These are phyloP conservation scores for Acronicta leporina DNA, from an alignment of 2,888 invertebrate species.

Conservation along the genomic window DNA sequence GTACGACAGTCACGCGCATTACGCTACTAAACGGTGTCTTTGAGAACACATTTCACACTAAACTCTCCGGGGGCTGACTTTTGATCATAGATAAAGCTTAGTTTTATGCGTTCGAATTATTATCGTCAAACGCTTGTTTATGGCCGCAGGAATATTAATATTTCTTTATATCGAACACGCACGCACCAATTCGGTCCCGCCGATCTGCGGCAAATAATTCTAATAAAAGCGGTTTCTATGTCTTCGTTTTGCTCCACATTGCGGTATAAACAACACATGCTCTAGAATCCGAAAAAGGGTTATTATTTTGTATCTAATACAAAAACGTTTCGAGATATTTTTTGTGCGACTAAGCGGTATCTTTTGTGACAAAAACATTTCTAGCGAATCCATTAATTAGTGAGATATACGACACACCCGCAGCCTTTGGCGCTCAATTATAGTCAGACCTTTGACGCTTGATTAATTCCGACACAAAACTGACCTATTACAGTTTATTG, in stretches of 20 bases:
- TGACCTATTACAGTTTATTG: conserved; percentile 86
- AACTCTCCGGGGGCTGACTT: conserved; percentile 80
- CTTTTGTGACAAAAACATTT: conserved; percentile 82
- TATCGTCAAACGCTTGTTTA: conserved; percentile 85
- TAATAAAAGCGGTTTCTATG: conserved; percentile 48
- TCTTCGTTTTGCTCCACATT: conserved; percentile 46
- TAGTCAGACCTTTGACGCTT: conserved; percentile 85
- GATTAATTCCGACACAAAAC: conserved; percentile 88
- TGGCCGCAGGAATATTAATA: conserved; percentile 82
- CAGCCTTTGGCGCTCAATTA: conserved; percentile 83
- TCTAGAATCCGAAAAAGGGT: conserved; percentile 57
- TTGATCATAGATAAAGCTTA: conserved; percentile 85
- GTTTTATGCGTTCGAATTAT: conserved; percentile 87
- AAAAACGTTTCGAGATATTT: conserved; percentile 60
- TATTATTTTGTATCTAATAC: conserved; percentile 46
- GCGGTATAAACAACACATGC: conserved; percentile 46
- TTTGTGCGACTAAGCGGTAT: conserved; percentile 73
- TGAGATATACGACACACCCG: conserved; percentile 84
- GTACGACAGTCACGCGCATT: conserved; percentile 87
- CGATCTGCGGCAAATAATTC: conserved; percentile 48
- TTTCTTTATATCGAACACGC: conserved; percentile 81
- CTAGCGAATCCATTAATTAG: conserved; percentile 88
- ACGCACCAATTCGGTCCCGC: conserved; percentile 70
- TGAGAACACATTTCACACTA: conserved; percentile 88
- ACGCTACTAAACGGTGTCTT: conserved; percentile 88